phyloP scores from a whole-genome alignment of 53 echinoderm and acorn worm genomes.

The Apostichopus leukothele region DNA sequence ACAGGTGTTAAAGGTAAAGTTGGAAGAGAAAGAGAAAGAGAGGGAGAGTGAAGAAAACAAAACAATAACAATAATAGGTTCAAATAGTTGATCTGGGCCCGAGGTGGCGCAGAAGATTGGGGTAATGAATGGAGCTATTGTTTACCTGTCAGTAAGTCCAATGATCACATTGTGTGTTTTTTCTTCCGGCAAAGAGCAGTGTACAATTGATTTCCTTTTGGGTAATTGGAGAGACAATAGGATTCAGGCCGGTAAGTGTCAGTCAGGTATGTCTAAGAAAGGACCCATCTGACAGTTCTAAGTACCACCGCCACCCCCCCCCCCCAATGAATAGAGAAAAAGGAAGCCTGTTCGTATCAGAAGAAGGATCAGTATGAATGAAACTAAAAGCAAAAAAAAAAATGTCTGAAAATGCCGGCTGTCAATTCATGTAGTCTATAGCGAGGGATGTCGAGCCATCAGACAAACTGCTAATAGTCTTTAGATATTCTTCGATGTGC shows the following conservation, averaged over 20 bases:
- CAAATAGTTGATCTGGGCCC: slow-evolving; percentile 2
- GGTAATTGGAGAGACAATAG: slow-evolving; percentile 35
- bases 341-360: not conserved
- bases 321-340: slow-evolving; percentile 8
- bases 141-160: slow-evolving; percentile 36
- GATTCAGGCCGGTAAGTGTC: slow-evolving; percentile 33
- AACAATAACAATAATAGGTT: slow-evolving; percentile 24
- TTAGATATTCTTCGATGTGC: too few relatives aligned
- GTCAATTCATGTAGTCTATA: not conserved
- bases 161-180: slow-evolving; percentile 37
- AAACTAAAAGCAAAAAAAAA: not conserved
- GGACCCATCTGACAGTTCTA: slow-evolving; percentile 13
- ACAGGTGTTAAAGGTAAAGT: not conserved
- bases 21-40: not conserved
- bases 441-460: too few relatives aligned
- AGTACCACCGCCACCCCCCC: not conserved
- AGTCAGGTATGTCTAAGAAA: slow-evolving; percentile 34
- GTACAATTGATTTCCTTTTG: slow-evolving; percentile 25
- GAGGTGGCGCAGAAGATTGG: slow-evolving; percentile 31
- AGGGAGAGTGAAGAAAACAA: not conserved
- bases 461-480: too few relatives aligned
- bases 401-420: not conserved
- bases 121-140: slow-evolving; percentile 3
- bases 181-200: slow-evolving; percentile 29
- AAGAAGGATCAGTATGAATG: not conserved